phyloP scores from a whole-genome alignment of 2,797 vertebrate genomes.

The Cottoperca gobio region DNA sequence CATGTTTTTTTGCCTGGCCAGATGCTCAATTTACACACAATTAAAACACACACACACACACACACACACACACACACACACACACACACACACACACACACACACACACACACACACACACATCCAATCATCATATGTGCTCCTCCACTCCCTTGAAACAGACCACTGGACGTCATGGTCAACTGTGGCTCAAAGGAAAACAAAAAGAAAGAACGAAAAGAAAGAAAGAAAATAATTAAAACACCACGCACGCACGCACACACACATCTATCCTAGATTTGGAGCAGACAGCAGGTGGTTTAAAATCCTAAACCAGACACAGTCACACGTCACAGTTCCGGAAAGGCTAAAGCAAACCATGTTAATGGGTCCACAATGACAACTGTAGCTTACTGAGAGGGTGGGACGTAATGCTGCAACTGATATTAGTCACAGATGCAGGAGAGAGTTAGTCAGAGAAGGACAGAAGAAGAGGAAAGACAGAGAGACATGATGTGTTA shows the following conservation, averaged over 20 bases:
- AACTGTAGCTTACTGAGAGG: constrained; percentile 21
- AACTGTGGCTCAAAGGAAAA: constrained; percentile 42
- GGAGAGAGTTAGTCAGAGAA: not conserved
- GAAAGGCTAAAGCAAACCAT: constrained; percentile 45
- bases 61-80: constrained; percentile 25
- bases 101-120: constrained; percentile 39
- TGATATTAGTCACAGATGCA: constrained; percentile 21
- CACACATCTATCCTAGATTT: constrained; percentile 49
- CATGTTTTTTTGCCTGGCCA: constrained; percentile 52
- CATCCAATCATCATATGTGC: constrained; percentile 70
- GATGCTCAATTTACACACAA: constrained; percentile 68
- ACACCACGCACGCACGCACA: no score
- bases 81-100: constrained; percentile 40
- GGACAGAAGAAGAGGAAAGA: constrained; percentile 7
- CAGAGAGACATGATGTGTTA: constrained; percentile 5
- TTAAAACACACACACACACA: constrained; percentile 19
- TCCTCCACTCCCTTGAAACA: constrained; percentile 53
- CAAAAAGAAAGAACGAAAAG: constrained; percentile 12
- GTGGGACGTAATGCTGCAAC: constrained; percentile 10
- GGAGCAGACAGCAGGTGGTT: constrained; percentile 71
- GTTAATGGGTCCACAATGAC: constrained; percentile 37
- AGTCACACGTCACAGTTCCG: constrained; percentile 44
- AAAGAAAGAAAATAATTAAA: no score
- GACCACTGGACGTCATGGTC: constrained; percentile 66
- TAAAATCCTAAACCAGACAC: constrained; percentile 64